Evolutionary conservation across 2,888 invertebrate species (phyloP), one percentile per base, ranked within the genome.

Genomic region (Ormyrus nitidulus): DNA sequence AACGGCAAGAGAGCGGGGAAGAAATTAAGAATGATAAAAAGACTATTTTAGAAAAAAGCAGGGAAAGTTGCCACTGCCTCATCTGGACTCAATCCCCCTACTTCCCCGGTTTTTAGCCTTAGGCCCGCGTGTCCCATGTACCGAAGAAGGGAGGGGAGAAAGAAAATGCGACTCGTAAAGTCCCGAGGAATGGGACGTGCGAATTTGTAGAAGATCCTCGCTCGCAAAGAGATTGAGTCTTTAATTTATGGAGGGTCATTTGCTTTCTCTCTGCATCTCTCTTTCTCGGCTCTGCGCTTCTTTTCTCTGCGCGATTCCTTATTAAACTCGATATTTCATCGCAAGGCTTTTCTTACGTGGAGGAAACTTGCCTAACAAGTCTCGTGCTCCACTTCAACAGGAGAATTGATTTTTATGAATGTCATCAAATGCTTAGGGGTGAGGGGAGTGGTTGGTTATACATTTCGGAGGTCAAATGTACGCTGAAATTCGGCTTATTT

Each of bases 11-110:
- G 13, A 61, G 46, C 5, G 54, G 19, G 13, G 10, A 54, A 61
- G 62, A 78, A 78, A 73, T 78, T 78, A 62, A 73, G 73, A 78
- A 78, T 78, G 78, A 78, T 72, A 78, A 78, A 78, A 78, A 78
- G 64, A 66, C 19, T 11, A 49, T 69, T 76, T 62, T 75, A 49
- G 53, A 66, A n/a, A n/a, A 71, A 34, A 46, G 2, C 13, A 53
- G 46, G 72, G 13, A 53, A 34, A 34, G 34, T 34, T 34, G 34
- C 34, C 34, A 34, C 34, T 34, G 34, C 34, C 34, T 34, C 34
- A 3, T 34, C 34, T 34, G 34, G 34, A 34, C 34, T 13, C 13
- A 34, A 4, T 34, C 34, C 34, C 3, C 34, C 2, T 19, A 19
- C 19, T 34, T 4, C 34, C 34, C 3, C 3, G 62, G 66, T 65